Base-by-base conservation (phyloP, 2,888 invertebrate genomes). In the Dione juno region DNA sequence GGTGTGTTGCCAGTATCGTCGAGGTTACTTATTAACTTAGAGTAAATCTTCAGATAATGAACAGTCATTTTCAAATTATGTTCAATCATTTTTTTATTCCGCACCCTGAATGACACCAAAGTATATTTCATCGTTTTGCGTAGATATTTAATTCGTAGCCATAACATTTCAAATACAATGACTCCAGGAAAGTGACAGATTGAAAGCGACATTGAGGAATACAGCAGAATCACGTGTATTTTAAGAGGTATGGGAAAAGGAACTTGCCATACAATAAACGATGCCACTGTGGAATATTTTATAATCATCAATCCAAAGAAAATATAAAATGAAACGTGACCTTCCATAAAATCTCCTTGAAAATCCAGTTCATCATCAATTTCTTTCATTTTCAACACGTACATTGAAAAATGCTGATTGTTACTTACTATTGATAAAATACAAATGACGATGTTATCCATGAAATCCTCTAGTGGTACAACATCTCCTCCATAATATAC, bases 91-190 rank as follows among this genome's bases (percentile, higher is more conserved):
- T 13, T 53, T 28, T 14, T 28, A 19, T 53, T 13, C 13, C 2
- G 14, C 28, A 28, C 53, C 21, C 53, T 53, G 14, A 28, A 53
- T 13, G 28, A 53, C 13, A 53, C 28, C 19, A 28, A 28, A 53
- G 21, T 53, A 13, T 28, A 28, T 28, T 53, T 53, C 53, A 53
- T 21, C 8, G 14, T 53, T 28, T 53, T 28, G 13, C 53, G 53
- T 14, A 53, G 28, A 53, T 21, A 53, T 53, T 53, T 53, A 8
- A 53, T 53, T 13, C 53, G 53, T 28, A 28, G 28, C 53, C 28
- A 53, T 8, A 53, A 53, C 13, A 53, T 53, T 53, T 53, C 53
- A 14, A 53, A 53, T 2, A 53, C 13, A 53, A 53, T 28, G 53
- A 53, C 28, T 3, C 53, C 53, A 28, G 53, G 28, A 3, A 53